These are phyloP conservation scores for Bombus cullumanus DNA, from an alignment of 1,140 invertebrate species.

Conservation along the genomic window DNA sequence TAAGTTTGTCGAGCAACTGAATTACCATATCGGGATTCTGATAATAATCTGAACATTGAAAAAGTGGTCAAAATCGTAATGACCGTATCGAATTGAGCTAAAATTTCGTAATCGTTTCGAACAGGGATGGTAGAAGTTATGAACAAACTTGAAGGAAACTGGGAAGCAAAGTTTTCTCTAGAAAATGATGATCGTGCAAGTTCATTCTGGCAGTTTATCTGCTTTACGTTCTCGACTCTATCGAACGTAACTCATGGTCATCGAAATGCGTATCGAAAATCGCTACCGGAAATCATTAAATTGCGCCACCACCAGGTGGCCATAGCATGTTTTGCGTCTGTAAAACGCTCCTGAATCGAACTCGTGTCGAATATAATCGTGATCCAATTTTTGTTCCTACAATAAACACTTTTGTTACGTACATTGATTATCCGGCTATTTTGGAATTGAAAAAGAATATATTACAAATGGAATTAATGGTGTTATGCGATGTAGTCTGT, in stretches of 20 bases:
- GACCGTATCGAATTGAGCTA: too few species aligned
- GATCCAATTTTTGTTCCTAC: background rate
- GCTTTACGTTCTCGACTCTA: slow-evolving; percentile 36
- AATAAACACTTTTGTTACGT: background rate
- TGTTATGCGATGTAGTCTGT: too few species aligned
- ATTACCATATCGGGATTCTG: too few species aligned
- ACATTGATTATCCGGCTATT: background rate
- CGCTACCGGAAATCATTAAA: slow-evolving; percentile 70
- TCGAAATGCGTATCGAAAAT: slow-evolving; percentile 48
- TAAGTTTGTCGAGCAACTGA: too few species aligned
- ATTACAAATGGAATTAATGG: background rate
- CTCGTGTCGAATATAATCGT: background rate
- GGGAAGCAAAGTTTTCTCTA: background rate
- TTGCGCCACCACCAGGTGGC: slow-evolving; percentile 46
- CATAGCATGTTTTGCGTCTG: slow-evolving; percentile 15
- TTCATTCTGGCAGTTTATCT: slow-evolving; percentile 28
- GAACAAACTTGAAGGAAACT: background rate
- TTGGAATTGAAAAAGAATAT: background rate
- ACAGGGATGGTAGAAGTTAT: background rate
- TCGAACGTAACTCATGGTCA: slow-evolving; percentile 21
- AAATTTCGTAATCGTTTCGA: background rate
- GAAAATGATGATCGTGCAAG: background rate
- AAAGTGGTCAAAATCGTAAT: too few species aligned
- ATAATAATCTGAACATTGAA: too few species aligned
- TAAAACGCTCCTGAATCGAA: background rate